Conservation (phyloP, 1,140 invertebrate species). For the Camponotus vicinus region DNA sequence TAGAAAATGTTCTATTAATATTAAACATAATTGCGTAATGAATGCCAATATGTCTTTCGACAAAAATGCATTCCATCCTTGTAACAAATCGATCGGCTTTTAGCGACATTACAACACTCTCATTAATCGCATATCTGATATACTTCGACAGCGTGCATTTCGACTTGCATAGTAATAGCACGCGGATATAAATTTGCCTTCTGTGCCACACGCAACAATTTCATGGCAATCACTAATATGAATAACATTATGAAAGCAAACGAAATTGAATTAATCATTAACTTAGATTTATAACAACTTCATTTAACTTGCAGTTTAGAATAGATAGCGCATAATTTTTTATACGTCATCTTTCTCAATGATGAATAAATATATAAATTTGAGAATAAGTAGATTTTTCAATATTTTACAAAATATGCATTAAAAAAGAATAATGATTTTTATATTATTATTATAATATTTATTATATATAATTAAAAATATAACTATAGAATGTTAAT, state of each 20-base stretch:
- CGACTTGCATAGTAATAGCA: constrained; percentile 57
- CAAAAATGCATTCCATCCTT: constrained; percentile 56
- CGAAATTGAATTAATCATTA: constrained; percentile 19
- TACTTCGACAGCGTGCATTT: constrained; percentile 9
- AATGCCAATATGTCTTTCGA: constrained; percentile 42
- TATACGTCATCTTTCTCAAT: too few relatives aligned
- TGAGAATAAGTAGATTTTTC: neutral
- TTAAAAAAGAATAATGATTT: neutral
- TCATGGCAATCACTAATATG: constrained; percentile 17
- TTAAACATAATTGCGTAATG: constrained; percentile 12
- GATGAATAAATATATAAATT: neutral
- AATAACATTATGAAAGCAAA: neutral
- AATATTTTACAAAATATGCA: neutral
- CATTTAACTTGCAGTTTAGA: neutral
- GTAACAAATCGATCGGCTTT: constrained; percentile 55
- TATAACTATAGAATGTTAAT: neutral
- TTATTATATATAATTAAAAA: neutral
- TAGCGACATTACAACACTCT: constrained; percentile 54
- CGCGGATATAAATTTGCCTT: constrained; percentile 52
- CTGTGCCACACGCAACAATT: constrained; percentile 8
- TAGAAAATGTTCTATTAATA: neutral
- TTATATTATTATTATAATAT: neutral
- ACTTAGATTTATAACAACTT: neutral
- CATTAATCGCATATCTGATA: constrained; percentile 63
- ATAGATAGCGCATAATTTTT: neutral